Percentiles rank a stretch among this genome's conserved stretches.
Evolutionary conservation across 1,140 invertebrate genomes (phyloP).

Genomic region (Zaprionus kolodkinae): DNA sequence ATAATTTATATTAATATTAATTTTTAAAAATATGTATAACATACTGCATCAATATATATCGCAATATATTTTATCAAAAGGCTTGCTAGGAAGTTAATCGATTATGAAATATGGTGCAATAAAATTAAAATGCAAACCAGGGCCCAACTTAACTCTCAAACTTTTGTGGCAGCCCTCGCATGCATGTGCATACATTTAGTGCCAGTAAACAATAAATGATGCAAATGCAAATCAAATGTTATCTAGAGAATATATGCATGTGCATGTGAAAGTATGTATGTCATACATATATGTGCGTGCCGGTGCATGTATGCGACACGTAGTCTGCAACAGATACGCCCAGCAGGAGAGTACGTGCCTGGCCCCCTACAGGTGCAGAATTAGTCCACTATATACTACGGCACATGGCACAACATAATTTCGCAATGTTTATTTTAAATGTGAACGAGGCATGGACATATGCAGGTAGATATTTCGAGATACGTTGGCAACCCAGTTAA

Average conservation of each 20-base stretch:
- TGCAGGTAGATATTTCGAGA: neutral
- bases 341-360: conserved; percentile 6
- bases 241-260: conserved; percentile 7
- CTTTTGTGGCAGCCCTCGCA: neutral
- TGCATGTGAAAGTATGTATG: neutral
- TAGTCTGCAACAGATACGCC: conserved; percentile 9
- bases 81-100: neutral
- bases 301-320: neutral
- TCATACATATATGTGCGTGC: too few species aligned
- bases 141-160: neutral
- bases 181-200: conserved; percentile 7
- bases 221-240: conserved; percentile 30
- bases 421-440: conserved; percentile 11
- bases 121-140: neutral
- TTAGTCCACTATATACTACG: neutral
- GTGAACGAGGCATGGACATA: neutral
- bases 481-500: neutral
- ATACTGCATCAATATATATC: neutral
- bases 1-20: too few species aligned
- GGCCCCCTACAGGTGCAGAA: neutral
- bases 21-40: neutral
- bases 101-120: neutral
- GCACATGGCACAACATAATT: neutral
- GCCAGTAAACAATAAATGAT: conserved; percentile 15
- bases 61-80: neutral